Evolutionary conservation across 2,888 invertebrate genomes (phyloP), one percentile per base, ranked within the genome.

Genomic region (Drosophila tripunctata): DNA sequence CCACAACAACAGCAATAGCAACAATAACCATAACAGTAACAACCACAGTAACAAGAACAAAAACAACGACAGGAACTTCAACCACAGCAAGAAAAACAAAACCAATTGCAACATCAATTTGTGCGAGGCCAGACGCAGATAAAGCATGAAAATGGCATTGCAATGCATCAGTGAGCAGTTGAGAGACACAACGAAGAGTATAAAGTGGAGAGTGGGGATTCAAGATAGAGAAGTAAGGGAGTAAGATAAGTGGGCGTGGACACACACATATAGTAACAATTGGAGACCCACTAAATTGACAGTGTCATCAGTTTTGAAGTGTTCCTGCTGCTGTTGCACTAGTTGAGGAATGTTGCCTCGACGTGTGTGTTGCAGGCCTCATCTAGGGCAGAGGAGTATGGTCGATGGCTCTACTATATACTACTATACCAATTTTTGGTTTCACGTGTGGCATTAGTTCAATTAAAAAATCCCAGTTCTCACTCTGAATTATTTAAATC

Each of bases 291-390:
- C 67, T 54, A 67, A 79, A 79, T 77, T 79, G 78, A 77, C 84
- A 79, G 84, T 84, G 78, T 84, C 78, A 84, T 79, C 84, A 84
- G 70, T 84, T 84, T 70, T 73, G 74, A 83, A 83, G 80, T 80
- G 84, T 52, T 54, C 64, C 77, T 31, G 52, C 14, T 38, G 40
- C 21, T 15, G 4, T 22, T 14, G 24, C 35, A 44, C 17, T 24
- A 15, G 52, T 21, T 41, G 43, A 22, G 12, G 40, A 31, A 47
- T 40, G 45, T 27, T 22, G 50, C 50, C 63, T 54, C n/a, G 36
- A 10, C 43, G 35, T 8, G 56, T 30, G 55, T 22, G 43, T n/a
- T n/a, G n/a, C n/a, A n/a, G n/a, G n/a, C n/a, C n/a, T n/a, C n/a
- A n/a, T n/a, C n/a, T n/a, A n/a, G n/a, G n/a, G n/a, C n/a, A n/a